These are phyloP conservation scores for Florisuga fusca DNA, from an alignment of 2,797 vertebrate species.

Conservation along the genomic window DNA sequence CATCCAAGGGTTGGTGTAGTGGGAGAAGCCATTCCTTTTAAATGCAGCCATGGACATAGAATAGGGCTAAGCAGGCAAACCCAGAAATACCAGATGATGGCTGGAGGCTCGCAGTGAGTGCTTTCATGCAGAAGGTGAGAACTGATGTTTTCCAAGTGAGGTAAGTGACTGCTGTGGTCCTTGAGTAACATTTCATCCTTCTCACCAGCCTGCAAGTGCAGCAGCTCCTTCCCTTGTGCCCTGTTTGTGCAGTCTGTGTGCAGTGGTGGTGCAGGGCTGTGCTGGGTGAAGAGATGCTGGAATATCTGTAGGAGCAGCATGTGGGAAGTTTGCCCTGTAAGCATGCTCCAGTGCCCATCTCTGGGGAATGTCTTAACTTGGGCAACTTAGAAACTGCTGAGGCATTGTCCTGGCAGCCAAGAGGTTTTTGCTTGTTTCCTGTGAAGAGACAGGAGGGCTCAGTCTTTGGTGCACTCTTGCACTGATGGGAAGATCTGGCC, in stretches of 20 bases:
- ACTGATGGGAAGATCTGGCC: fast-evolving
- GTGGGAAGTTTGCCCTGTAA: neutral
- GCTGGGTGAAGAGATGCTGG: neutral
- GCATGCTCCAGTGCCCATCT: neutral
- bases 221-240: neutral
- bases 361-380: neutral
- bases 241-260: fast-evolving
- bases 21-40: neutral
- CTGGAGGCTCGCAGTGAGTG: neutral
- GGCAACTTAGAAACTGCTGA: slow-evolving; percentile 12
- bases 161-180: neutral
- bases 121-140: neutral
- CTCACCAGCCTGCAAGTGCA: neutral
- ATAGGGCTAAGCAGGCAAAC: neutral
- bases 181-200: neutral
- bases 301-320: neutral
- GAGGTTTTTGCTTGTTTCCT: neutral
- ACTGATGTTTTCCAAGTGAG: neutral
- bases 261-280: neutral
- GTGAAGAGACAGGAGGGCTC: fast-evolving
- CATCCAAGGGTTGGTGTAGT: fast-evolving
- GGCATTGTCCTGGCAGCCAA: neutral
- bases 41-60: neutral
- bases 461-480: fast-evolving
- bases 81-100: fast-evolving